Conservation (phyloP, 35 echinoderm and acorn worm species). For the Lytechinus pictus region DNA sequence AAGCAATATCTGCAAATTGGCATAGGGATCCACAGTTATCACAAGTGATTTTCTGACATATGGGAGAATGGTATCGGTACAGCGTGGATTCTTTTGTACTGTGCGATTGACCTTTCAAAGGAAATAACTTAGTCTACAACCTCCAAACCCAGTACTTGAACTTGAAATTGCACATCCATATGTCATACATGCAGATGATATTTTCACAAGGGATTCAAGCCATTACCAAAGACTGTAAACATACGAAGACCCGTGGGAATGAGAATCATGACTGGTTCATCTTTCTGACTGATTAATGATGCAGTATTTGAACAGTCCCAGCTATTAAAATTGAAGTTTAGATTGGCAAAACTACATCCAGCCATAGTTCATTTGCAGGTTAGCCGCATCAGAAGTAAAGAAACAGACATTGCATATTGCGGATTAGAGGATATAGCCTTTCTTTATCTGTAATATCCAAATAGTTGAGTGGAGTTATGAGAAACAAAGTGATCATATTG, state of each 20-base stretch:
- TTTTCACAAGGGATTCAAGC: background rate
- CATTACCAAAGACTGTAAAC: background rate
- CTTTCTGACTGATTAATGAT: background rate
- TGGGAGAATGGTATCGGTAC: background rate
- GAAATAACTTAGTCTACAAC: background rate
- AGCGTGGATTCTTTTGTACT: background rate
- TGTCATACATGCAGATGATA: background rate
- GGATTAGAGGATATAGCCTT: background rate
- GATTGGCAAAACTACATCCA: background rate
- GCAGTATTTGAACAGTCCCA: background rate
- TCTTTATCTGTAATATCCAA: background rate
- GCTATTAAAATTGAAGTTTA: background rate
- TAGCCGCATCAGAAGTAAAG: background rate
- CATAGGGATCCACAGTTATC: background rate
- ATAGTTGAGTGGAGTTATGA: background rate
- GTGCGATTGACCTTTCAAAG: background rate
- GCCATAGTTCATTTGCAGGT: background rate
- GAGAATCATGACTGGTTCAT: background rate
- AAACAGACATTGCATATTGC: background rate
- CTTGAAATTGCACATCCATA: background rate
- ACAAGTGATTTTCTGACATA: background rate
- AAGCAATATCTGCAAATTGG: slow-evolving; percentile 12
- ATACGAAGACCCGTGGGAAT: background rate
- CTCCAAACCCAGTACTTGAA: background rate
- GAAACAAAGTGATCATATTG: background rate